Evolutionary conservation across 2,888 invertebrate species (phyloP).

Genomic region (Alloscopus bannaensis): DNA sequence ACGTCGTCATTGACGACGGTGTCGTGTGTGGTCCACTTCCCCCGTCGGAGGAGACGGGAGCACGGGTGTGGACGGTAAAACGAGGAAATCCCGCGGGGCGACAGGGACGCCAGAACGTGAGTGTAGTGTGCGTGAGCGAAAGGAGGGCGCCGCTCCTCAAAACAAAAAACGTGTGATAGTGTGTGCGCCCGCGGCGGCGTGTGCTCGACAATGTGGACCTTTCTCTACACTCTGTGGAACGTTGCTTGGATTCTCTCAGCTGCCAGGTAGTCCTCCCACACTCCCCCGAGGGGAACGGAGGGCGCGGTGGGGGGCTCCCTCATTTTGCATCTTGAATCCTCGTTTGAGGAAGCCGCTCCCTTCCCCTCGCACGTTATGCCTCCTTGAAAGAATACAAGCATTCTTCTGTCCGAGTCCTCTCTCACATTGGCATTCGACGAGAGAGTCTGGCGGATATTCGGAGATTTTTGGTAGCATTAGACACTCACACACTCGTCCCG

Average conservation of each 20-base stretch:
- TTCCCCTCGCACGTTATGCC: constrained; percentile 1
- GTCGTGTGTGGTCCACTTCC: not conserved
- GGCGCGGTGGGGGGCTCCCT: not conserved
- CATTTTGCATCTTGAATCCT: not conserved
- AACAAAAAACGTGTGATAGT: not conserved
- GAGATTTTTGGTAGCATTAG: too few relatives aligned
- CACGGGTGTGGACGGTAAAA: not conserved
- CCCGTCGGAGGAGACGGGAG: not conserved
- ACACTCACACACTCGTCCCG: too few relatives aligned
- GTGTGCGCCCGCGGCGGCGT: not conserved
- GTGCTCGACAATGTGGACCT: constrained; percentile 67
- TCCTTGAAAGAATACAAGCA: constrained; percentile 8
- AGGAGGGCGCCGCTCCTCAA: not conserved
- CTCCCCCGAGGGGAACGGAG: not conserved
- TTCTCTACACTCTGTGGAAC: constrained; percentile 65
- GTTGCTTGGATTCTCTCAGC: constrained; percentile 69
- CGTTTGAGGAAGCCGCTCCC: not conserved
- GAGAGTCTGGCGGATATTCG: too few relatives aligned
- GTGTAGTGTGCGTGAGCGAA: not conserved
- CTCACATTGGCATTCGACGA: too few relatives aligned
- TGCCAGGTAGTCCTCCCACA: constrained; percentile 59
- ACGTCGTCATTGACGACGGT: too few relatives aligned
- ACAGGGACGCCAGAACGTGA: not conserved
- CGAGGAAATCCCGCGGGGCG: not conserved
- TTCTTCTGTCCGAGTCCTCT: too few relatives aligned